Evolutionary conservation across 2,797 vertebrate species (phyloP), one percentile per base, ranked within the genome.

Genomic region (Microtus obscurus): DNA sequence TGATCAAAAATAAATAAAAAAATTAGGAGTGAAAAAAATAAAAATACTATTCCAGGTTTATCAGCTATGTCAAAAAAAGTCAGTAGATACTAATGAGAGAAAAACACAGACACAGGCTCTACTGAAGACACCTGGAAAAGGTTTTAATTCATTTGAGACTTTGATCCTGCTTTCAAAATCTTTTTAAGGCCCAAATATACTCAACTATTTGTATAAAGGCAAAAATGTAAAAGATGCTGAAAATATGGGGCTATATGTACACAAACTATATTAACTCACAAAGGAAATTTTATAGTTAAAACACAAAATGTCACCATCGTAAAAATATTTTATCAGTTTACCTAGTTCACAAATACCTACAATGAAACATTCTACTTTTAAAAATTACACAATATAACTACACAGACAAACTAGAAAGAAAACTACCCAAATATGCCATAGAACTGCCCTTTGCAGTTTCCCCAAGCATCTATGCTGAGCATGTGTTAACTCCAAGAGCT

Each of bases 301-400:
- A 48, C 56, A 74, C 34, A 83, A 96, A 74, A 94, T 74, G 89
- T 77, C 90, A 61, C 73, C 45, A 94, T 76, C 13, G 5, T 73
- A 91, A 96, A 96, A 88, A 37, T 71, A 88, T 34, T 74, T 56
- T 87, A 91, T 51, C 83, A 90, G 74, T 90, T 86, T 92, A 94
- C 82, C 67, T 4, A 90, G 34, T 90, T 59, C 80, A 5, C 51
- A 87, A 96, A 80, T 29, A 96, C 92, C 40, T 87, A 63, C 16
- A 93, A 16, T 40, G 56, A 27, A 61, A 71, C 83, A 89, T 81
- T 92, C 85, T 69, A 48, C 29, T 48, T n/a, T 37, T 12, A 37
- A 77, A 59, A 74, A n/a, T 61, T 63, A 81, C 27, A 81, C 8
- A 53, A 83, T 61, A 91, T 4, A 90, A 2, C 37, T 71, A 13